phyloP scores from a whole-genome alignment of 1,140 invertebrate species.

The Homarus americanus region DNA sequence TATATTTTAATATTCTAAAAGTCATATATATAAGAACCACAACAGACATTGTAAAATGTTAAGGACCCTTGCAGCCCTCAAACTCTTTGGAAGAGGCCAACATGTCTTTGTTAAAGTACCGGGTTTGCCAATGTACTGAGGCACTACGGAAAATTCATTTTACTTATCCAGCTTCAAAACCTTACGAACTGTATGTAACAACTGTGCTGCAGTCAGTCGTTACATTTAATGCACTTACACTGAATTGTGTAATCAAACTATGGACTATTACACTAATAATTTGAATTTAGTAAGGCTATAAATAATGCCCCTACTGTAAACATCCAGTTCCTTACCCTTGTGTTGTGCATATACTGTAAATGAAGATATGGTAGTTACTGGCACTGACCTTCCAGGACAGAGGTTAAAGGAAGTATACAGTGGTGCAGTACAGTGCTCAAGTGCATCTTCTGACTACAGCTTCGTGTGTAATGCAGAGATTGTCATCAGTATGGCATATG shows the following conservation, averaged over 20 bases:
- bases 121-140: slow-evolving; percentile 16
- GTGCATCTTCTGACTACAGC: neutral
- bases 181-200: neutral
- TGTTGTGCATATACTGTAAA: neutral
- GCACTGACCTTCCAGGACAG: neutral
- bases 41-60: slow-evolving; percentile 4
- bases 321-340: neutral
- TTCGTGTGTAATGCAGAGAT: neutral
- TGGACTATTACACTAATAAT: neutral
- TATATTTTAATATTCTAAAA: slow-evolving; percentile 17
- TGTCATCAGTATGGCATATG: neutral
- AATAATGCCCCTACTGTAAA: neutral
- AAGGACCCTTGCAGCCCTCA: neutral
- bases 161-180: neutral
- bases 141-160: neutral
- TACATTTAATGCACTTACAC: neutral
- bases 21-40: slow-evolving; percentile 17
- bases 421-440: neutral
- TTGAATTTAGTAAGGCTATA: neutral
- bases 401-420: neutral
- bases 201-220: neutral
- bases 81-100: slow-evolving; percentile 3
- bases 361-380: neutral
- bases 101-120: neutral
- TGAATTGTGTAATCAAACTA: neutral